Evolutionary conservation across 2,888 invertebrate genomes (phyloP).

Genomic region (Mimas tiliae): DNA sequence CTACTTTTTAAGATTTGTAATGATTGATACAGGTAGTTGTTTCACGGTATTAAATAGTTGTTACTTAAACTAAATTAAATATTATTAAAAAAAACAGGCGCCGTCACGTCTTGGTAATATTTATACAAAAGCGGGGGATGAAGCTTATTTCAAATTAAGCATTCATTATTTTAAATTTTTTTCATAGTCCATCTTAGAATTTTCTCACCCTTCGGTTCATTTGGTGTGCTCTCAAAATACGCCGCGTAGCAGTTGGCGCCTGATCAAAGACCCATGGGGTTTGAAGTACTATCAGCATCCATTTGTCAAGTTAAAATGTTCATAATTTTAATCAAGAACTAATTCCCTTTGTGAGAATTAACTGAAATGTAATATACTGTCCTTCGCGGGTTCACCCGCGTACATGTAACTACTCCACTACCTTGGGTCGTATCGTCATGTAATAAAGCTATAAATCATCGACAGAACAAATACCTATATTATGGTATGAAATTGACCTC

Average conservation of each 20-base stretch:
- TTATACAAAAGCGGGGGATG: neutral
- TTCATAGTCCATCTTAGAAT: neutral
- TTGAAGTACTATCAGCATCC: neutral
- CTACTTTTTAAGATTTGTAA: no score
- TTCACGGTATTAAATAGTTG: neutral
- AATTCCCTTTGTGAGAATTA: no score
- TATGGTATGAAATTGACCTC: no score
- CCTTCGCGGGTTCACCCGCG: no score
- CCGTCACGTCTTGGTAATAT: neutral
- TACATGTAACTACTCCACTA: no score
- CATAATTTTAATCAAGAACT: neutral
- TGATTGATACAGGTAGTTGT: no score
- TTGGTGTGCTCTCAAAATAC: neutral
- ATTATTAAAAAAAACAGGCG: neutral
- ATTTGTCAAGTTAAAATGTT: conserved; percentile 3
- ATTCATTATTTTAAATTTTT: conserved; percentile 10
- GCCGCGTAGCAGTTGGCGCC: neutral
- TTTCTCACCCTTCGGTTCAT: neutral
- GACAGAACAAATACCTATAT: no score
- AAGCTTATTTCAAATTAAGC: no score
- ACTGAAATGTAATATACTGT: no score
- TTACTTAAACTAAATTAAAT: no score
- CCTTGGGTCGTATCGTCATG: no score
- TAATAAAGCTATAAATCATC: no score
- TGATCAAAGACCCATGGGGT: neutral